A percentile compares a stretch with the other conserved stretches of the same genome.
Evolutionary conservation across 2,888 invertebrate genomes (phyloP).

Genomic region (Ypsolopha scabrella): DNA sequence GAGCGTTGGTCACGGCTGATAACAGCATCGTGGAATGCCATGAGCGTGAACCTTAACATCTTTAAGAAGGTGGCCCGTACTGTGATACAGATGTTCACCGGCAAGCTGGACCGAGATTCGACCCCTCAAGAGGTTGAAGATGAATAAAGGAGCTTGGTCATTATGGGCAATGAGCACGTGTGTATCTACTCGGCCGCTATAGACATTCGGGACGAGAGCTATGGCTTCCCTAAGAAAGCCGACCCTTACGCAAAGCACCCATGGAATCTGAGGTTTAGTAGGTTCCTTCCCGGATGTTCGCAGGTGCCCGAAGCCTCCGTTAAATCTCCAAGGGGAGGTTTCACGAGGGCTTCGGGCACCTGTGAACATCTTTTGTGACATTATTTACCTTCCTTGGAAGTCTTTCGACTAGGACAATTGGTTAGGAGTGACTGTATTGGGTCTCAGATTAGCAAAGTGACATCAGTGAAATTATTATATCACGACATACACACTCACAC

Average conservation of each 20-base stretch:
- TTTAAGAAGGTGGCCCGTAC: constrained; percentile 33
- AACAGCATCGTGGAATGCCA: constrained; percentile 77
- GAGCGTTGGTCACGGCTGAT: constrained; percentile 68
- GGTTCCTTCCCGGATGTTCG: too few relatives aligned
- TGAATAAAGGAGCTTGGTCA: constrained; percentile 87
- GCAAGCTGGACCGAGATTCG: not conserved
- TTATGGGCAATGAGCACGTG: constrained; percentile 81
- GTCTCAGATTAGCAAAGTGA: too few relatives aligned
- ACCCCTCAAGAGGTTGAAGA: constrained; percentile 68
- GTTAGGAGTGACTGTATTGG: too few relatives aligned
- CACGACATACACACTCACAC: too few relatives aligned
- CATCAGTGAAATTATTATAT: too few relatives aligned
- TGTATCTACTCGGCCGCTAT: constrained; percentile 90
- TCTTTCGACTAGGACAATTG: too few relatives aligned
- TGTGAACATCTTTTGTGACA: too few relatives aligned
- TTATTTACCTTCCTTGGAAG: too few relatives aligned
- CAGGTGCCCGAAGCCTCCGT: too few relatives aligned
- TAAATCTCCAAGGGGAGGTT: too few relatives aligned
- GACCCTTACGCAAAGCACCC: constrained; percentile 85
- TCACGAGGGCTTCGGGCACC: too few relatives aligned
- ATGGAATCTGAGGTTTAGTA: constrained; percentile 90
- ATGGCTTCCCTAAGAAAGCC: constrained; percentile 80
- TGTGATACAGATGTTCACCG: constrained; percentile 12
- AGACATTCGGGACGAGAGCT: constrained; percentile 87
- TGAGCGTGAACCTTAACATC: constrained; percentile 23